Conservation (phyloP, 2,797 vertebrate genomes). For the Eulemur rubriventer region DNA sequence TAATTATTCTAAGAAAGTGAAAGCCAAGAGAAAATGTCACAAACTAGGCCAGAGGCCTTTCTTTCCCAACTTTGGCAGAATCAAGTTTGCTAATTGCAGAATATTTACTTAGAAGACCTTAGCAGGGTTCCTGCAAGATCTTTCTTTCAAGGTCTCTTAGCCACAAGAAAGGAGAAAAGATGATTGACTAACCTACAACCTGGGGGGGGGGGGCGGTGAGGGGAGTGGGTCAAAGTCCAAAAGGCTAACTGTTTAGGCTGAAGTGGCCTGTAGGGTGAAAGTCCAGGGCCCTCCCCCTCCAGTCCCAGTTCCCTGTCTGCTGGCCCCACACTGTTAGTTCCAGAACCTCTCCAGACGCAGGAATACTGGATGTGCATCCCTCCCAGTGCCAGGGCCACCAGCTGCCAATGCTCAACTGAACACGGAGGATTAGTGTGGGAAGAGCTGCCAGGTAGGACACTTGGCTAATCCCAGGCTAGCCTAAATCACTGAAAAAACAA, state of each 20-base stretch:
- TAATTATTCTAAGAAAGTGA: constrained; percentile 51
- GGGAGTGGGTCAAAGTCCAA: neutral
- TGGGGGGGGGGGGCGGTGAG: neutral
- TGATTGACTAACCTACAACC: neutral
- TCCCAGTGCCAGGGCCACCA: neutral
- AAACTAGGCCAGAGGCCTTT: constrained; percentile 16
- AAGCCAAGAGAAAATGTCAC: constrained; percentile 52
- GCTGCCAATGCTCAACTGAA: neutral
- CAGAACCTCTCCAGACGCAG: neutral
- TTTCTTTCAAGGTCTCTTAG: neutral
- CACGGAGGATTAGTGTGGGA: neutral
- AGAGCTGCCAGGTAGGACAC: neutral
- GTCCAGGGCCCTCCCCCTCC: neutral
- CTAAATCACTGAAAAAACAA: neutral
- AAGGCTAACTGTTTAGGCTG: neutral
- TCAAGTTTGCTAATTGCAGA: constrained; percentile 3
- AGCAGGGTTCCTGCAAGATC: neutral
- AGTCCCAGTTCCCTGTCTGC: neutral
- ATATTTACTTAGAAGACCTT: neutral
- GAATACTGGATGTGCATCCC: neutral
- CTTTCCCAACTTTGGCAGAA: neutral
- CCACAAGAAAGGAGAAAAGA: neutral
- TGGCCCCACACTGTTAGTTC: neutral
- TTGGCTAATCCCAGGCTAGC: neutral
- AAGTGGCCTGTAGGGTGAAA: neutral